phyloP scores from a whole-genome alignment of 2,888 invertebrate genomes.

The Drosophila limbata region DNA sequence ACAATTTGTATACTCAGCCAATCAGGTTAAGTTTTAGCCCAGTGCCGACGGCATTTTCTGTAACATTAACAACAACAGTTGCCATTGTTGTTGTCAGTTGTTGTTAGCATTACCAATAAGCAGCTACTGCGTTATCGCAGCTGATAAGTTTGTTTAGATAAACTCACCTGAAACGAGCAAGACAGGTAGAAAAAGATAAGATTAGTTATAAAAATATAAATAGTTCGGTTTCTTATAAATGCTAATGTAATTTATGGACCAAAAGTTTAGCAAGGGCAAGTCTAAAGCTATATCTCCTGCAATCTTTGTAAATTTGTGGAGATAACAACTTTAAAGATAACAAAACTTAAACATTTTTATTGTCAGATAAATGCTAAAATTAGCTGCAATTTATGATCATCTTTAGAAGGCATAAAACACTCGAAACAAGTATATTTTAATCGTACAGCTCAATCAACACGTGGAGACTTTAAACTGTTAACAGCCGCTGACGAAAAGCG shows the following conservation, averaged over 20 bases:
- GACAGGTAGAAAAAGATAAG: constrained; percentile 48
- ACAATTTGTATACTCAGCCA: constrained; percentile 74
- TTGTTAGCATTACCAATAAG: constrained; percentile 38
- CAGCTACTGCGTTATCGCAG: constrained; percentile 46
- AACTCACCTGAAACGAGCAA: constrained; percentile 58
- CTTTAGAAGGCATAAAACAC: constrained; percentile 8
- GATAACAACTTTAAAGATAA: constrained; percentile 16
- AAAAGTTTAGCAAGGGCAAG: constrained; percentile 24
- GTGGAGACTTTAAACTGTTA: constrained; percentile 12
- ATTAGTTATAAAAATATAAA: constrained; percentile 36
- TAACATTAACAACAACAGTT: constrained; percentile 11
- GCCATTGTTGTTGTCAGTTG: neutral
- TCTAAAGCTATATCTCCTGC: neutral
- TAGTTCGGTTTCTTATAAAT: constrained; percentile 9
- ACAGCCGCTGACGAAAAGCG: constrained; percentile 26
- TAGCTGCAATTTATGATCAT: neutral
- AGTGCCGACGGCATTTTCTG: constrained; percentile 64
- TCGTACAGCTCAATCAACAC: constrained; percentile 39
- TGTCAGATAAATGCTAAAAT: constrained; percentile 13
- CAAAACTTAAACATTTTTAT: neutral
- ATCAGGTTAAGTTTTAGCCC: constrained; percentile 60
- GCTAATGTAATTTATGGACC: constrained; percentile 34
- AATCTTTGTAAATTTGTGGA: constrained; percentile 14
- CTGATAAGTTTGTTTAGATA: constrained; percentile 47
- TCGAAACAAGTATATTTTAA: constrained; percentile 7